Conservation (phyloP, 2,113 vertebrate genomes). For the Pseudonaja textilis region DNA sequence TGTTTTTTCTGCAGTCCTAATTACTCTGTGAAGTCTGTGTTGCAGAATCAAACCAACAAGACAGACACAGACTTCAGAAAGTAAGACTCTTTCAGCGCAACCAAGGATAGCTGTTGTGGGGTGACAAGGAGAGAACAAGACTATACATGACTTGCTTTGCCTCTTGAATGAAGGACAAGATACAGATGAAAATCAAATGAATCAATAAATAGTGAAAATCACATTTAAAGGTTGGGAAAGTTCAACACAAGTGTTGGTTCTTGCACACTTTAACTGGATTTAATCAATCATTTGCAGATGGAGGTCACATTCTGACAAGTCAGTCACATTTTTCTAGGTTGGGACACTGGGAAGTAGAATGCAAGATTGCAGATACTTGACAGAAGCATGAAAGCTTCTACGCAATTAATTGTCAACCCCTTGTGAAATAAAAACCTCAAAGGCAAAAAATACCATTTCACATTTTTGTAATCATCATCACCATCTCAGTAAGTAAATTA, state of each 20-base stretch:
- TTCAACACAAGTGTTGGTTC: not conserved
- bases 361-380: not conserved
- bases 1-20: too few relatives aligned
- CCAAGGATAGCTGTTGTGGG: not conserved
- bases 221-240: not conserved
- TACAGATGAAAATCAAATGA: not conserved
- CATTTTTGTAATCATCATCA: not conserved
- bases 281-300: not conserved
- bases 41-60: too few relatives aligned
- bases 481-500: not conserved
- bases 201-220: constrained; percentile 1
- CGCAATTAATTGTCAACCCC: not conserved
- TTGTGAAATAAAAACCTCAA: not conserved
- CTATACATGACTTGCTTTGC: not conserved
- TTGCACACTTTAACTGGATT: not conserved
- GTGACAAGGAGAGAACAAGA: not conserved
- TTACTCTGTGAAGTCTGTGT: too few relatives aligned
- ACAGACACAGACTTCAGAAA: too few relatives aligned
- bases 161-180: not conserved
- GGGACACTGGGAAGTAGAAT: not conserved
- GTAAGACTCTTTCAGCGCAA: not conserved
- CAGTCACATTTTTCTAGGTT: not conserved
- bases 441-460: not conserved
- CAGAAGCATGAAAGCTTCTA: not conserved
- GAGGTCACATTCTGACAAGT: not conserved